phyloP scores from a whole-genome alignment of 2,888 invertebrate species.

The Falcaria lacertinaria region DNA sequence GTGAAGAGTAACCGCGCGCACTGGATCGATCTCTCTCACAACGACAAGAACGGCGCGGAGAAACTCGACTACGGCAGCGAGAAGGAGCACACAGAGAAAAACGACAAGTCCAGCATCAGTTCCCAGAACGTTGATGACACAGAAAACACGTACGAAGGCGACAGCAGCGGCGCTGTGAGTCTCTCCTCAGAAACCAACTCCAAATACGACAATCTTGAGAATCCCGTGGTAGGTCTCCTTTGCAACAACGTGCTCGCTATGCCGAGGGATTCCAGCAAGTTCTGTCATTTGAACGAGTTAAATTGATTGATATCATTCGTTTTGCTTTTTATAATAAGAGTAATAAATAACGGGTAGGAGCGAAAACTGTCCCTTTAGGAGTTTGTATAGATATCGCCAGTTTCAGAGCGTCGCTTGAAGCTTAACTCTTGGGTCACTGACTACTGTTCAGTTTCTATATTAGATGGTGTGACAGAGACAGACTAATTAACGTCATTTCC shows the following conservation, averaged over 20 bases:
- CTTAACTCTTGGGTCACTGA: no score
- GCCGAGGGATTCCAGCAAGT: constrained; percentile 54
- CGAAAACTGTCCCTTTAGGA: no score
- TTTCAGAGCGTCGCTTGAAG: background rate
- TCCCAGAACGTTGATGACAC: constrained; percentile 70
- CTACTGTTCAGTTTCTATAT: no score
- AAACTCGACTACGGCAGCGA: constrained; percentile 54
- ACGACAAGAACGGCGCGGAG: constrained; percentile 50
- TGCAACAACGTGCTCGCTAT: constrained; percentile 54
- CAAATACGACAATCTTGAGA: constrained; percentile 69
- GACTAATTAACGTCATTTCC: no score
- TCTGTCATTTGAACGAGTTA: constrained; percentile 58
- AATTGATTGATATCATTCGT: constrained; percentile 26
- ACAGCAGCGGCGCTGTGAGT: constrained; percentile 71
- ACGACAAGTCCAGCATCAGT: constrained; percentile 64
- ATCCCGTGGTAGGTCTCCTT: constrained; percentile 70
- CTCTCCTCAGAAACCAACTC: constrained; percentile 71
- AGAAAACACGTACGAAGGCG: constrained; percentile 66
- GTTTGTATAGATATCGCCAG: no score
- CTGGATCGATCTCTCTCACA: constrained; percentile 88
- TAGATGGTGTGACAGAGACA: no score
- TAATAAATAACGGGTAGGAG: background rate
- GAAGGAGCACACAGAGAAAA: constrained; percentile 44
- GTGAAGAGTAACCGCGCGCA: constrained; percentile 89
- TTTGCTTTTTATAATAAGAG: background rate